phyloP scores from a whole-genome alignment of 2,113 vertebrate genomes.

The zebrafish (Danio rerio) region DNA sequence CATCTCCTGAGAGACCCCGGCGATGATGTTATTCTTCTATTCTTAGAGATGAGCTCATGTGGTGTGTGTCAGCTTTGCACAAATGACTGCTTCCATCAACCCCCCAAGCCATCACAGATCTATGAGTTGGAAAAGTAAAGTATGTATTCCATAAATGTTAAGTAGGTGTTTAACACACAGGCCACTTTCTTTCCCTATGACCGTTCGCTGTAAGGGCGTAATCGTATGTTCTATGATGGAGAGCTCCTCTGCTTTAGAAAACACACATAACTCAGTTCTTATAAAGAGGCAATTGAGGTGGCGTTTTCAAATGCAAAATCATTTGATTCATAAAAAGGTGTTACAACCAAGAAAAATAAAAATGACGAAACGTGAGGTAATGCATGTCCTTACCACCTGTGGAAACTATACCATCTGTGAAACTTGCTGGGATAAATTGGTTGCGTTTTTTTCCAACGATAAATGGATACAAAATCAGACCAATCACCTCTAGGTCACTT shows the following conservation, averaged over 20 bases:
- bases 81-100: slow-evolving; percentile 16
- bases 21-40: slow-evolving; percentile 71
- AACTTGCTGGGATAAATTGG: background rate
- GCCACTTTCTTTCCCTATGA: background rate
- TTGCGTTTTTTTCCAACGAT: background rate
- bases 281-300: background rate
- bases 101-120: slow-evolving; percentile 13
- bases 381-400: slow-evolving; percentile 27
- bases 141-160: slow-evolving; percentile 30
- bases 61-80: slow-evolving; percentile 42
- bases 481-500: slow-evolving; percentile 22
- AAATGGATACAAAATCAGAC: slow-evolving; percentile 8
- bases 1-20: slow-evolving; percentile 56
- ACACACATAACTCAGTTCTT: background rate
- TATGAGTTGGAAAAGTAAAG: slow-evolving; percentile 26
- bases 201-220: background rate
- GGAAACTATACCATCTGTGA: background rate
- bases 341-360: background rate
- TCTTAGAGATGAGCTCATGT: slow-evolving; percentile 74
- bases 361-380: slow-evolving; percentile 5
- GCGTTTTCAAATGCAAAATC: background rate
- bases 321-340: slow-evolving; percentile 1
- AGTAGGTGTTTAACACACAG: slow-evolving; percentile 14
- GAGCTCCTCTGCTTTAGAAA: background rate
- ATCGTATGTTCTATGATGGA: slow-evolving; percentile 7